Base-by-base conservation (phyloP, 2,888 invertebrate species). In the Eupelmus urozonus region DNA sequence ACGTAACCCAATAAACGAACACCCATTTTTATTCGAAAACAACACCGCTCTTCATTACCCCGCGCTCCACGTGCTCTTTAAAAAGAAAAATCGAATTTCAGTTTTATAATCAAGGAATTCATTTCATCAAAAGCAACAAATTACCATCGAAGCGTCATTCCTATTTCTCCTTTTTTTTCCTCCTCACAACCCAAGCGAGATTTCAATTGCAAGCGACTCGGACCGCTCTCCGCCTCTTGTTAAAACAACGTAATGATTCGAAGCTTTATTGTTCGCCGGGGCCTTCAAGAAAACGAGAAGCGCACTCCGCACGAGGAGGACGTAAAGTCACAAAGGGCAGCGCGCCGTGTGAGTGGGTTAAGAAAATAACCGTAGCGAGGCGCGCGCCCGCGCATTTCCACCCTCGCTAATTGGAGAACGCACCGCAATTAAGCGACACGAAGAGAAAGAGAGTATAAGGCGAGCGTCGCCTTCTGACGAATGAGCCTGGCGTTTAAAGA, bases 341-440 rank as follows among this genome's bases (percentile, higher is more conserved):
- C 45, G 45, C 16, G 45, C 34, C 16, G 62, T 9, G 25, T 34
- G 51, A 16, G 51, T 25, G 27, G 23, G 23, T 78, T 49, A 60
- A 73, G 78, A 69, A 71, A 78, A 69, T 57, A 73, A 78, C 42
- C 23, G 57, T 42, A 42, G 59, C 66, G 40, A 45, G 11, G 2
- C 18, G 20, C 51, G 1, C 18, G 4, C n/a, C 11, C 49, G 18
- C 40, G 7, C 25, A 9, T n/a, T 23, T 60, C 29, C 55, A 55
- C 69, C 69, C 63, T 45, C 65, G 69, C 78, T 74, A 78, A 78
- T 78, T 74, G 70, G 74, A 78, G 74, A 70, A 78, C 78, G 78
- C 49, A 45, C 74, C 59, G 74, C 63, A 59, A 78, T 74, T 69
- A 59, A 60, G 55, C 25, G 45, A 20, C 18, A 29, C 49, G 25